Conservation (phyloP, 1,140 invertebrate genomes). For the Zaprionus africanus region DNA sequence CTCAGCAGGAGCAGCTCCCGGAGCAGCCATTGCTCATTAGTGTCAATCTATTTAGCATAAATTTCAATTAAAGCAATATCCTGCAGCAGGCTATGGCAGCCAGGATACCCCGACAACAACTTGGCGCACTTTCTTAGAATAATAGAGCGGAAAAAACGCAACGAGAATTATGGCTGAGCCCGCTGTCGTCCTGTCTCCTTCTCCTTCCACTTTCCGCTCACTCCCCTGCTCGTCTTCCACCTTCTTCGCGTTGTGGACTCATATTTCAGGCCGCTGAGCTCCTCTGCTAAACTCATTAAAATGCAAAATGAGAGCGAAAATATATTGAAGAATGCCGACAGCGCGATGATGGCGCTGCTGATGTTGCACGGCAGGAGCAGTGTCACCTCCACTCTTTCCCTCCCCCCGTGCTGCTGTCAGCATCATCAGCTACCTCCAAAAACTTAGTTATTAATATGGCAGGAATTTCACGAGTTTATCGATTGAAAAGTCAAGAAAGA, state of each 20-base stretch:
- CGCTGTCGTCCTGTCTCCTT: constrained; percentile 34
- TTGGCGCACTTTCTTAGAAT: constrained; percentile 63
- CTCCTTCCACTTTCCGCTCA: neutral
- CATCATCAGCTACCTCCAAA: neutral
- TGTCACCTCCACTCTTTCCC: neutral
- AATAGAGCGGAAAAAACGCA: constrained; percentile 42
- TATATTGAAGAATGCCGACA: constrained; percentile 54
- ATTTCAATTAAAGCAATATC: constrained; percentile 83
- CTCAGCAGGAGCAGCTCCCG: constrained; percentile 14
- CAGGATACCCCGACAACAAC: constrained; percentile 50
- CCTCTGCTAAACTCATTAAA: constrained; percentile 69
- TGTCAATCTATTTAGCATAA: constrained; percentile 83
- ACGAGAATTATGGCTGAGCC: constrained; percentile 58
- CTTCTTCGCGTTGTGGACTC: constrained; percentile 26
- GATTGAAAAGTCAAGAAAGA: neutral
- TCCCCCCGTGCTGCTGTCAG: neutral
- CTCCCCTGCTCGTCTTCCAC: neutral
- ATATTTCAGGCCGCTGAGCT: constrained; percentile 59
- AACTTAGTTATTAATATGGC: neutral
- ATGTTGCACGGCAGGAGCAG: neutral
- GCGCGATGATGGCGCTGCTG: constrained; percentile 4
- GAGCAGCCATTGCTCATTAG: constrained; percentile 77
- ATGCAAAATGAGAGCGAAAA: constrained; percentile 70
- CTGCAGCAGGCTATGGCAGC: constrained; percentile 55
- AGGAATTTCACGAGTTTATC: neutral